Base-by-base conservation (phyloP, 2,888 invertebrate species). In the Acheta domesticus region DNA sequence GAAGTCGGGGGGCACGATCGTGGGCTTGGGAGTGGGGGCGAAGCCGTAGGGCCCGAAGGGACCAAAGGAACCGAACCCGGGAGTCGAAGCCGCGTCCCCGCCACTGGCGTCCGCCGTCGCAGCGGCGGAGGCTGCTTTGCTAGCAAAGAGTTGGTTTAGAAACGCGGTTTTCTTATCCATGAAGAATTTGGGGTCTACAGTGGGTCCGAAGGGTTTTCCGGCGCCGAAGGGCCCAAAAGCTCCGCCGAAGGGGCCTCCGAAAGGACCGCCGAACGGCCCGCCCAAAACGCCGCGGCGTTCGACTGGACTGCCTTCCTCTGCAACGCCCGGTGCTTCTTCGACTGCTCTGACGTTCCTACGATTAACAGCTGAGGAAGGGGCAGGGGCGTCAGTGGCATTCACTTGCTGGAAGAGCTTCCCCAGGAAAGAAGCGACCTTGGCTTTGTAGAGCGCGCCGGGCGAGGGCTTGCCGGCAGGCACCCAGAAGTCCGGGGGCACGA, bases 381-480 rank as follows among this genome's bases (percentile, higher is more conserved):
- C 19, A 19, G 14, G 14, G n/a, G 14, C n/a, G 14, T 5, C n/a
- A 1, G 62, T 62, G 16, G 62, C 62, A 16, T 62, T 62, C 16
- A 12, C 16, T 12, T 62, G 62, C n/a, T 62, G 62, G 49, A 86
- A 85, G 3, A 87, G 80, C 81, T 86, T 86, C 19, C 84, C 84
- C 36, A 87, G 80, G 73, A 86, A 86, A 0, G 80, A 80, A 0
- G 83, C 82, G 2, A 86, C 85, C 80, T 86, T 87, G 11, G 83
- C 79, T 11, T 83, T 84, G 78, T 87, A 87, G 73, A 77, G 49
- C 36, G 85, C 85, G n/a, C 81, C 82, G 12, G 86, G 85, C 14
- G 81, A 84, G 2, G 85, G 78, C 5, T 76, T 73, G n/a, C 62
- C n/a, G 62, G 62, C 84, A 78, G 84, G 79, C 2, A 83, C 82